These are phyloP conservation scores for Thalassarche chlororhynchos DNA, from an alignment of 2,113 vertebrate species.

Conservation along the genomic window DNA sequence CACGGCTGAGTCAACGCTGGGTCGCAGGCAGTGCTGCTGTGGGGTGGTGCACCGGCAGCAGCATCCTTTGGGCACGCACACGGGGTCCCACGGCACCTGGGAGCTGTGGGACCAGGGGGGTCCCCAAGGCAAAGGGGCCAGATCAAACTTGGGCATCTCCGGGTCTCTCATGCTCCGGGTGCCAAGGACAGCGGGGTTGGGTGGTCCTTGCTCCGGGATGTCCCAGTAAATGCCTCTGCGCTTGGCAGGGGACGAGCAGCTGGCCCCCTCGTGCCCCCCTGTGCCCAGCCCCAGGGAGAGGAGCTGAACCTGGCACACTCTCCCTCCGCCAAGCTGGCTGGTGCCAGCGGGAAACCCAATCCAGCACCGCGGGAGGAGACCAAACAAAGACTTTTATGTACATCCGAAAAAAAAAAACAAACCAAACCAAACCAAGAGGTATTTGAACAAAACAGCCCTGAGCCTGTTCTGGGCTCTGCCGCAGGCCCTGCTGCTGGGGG, in stretches of 20 bases:
- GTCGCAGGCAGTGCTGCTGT: fast-evolving
- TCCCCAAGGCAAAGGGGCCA: background rate
- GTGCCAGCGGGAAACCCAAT: constrained; percentile 55
- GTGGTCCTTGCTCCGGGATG: background rate
- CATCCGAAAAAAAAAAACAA: background rate
- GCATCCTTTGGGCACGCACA: background rate
- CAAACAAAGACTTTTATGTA: constrained; percentile 8
- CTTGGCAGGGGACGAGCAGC: background rate
- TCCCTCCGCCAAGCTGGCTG: background rate
- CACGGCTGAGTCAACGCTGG: fast-evolving
- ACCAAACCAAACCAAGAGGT: background rate
- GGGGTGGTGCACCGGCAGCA: fast-evolving
- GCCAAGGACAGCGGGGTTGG: background rate
- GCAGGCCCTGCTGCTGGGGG: background rate
- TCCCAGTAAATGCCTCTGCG: background rate
- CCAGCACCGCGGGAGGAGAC: background rate
- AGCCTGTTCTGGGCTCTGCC: background rate
- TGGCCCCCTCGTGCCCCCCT: fast-evolving
- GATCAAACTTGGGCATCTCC: background rate
- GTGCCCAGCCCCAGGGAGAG: background rate
- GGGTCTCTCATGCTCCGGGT: fast-evolving
- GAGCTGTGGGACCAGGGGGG: background rate
- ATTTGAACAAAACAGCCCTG: constrained; percentile 24
- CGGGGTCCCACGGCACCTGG: fast-evolving
- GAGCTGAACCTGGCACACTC: background rate